Percentiles rank a stretch among this genome's conserved stretches.
phyloP scores from a whole-genome alignment of 2,888 invertebrate genomes.

The Melipona bicolor region DNA sequence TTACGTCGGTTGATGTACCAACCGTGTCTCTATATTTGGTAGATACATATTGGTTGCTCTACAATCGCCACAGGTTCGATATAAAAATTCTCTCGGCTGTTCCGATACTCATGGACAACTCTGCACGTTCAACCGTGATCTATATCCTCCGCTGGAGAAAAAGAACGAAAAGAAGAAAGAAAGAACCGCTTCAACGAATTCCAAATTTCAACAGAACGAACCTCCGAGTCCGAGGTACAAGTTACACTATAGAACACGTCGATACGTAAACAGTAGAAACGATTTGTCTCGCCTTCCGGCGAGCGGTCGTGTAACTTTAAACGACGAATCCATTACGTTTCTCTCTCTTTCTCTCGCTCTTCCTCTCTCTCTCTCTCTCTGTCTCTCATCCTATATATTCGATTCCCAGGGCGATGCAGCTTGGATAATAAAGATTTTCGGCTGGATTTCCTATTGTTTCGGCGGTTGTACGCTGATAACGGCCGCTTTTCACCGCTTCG shows the following conservation, averaged over 20 bases:
- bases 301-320: slow-evolving; percentile 3
- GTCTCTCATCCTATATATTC: not conserved
- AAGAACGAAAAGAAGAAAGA: not conserved
- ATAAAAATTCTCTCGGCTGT: too few relatives aligned
- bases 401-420: not conserved
- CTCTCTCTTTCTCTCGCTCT: not conserved
- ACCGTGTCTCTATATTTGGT: too few relatives aligned
- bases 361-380: not conserved
- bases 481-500: slow-evolving; percentile 35
- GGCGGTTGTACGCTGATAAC: slow-evolving; percentile 25
- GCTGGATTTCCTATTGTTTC: slow-evolving; percentile 32
- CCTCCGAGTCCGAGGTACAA: not conserved
- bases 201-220: slow-evolving; percentile 1
- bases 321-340: not conserved
- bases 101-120: too few relatives aligned
- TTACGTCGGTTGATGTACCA: too few relatives aligned
- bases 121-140: too few relatives aligned
- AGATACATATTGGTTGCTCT: too few relatives aligned
- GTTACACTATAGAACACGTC: not conserved
- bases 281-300: slow-evolving; percentile 3
- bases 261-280: slow-evolving; percentile 8
- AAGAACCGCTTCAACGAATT: not conserved
- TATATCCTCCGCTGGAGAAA: too few relatives aligned
- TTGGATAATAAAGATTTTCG: slow-evolving; percentile 45
- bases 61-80: too few relatives aligned